These are phyloP conservation scores for Meghimatium bilineatum DNA, from an alignment of 2,888 invertebrate genomes.

Conservation along the genomic window DNA sequence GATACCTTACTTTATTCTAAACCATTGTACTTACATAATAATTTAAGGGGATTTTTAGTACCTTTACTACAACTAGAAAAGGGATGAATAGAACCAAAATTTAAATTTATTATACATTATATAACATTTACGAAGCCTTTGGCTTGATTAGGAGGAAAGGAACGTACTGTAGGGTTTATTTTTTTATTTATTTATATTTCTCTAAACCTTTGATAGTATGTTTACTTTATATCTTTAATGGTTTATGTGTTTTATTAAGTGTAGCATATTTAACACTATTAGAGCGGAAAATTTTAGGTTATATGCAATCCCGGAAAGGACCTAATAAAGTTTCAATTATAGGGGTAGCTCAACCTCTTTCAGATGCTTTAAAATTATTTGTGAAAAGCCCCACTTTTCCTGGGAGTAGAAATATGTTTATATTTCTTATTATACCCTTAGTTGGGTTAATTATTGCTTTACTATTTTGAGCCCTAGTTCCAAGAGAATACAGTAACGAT, in stretches of 20 bases:
- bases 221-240: neutral
- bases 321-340: neutral
- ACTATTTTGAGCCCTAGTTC: constrained; percentile 80
- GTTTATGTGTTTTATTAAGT: neutral
- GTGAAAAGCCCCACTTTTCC: neutral
- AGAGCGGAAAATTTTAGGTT: neutral
- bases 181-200: neutral
- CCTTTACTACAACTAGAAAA: too few species aligned
- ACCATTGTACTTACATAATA: too few species aligned
- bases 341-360: neutral
- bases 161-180: neutral
- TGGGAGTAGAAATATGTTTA: neutral
- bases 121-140: neutral
- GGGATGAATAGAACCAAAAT: too few species aligned
- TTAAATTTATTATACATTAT: too few species aligned
- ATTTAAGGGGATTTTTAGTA: too few species aligned
- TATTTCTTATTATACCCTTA: neutral
- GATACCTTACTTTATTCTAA: too few species aligned
- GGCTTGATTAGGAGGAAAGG: neutral
- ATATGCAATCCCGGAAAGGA: neutral
- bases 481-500: constrained; percentile 80
- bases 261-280: neutral
- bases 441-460: neutral
- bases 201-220: neutral
- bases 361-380: neutral